These are phyloP conservation scores for Drosophila asahinai DNA, from an alignment of 1,140 invertebrate genomes.

Conservation along the genomic window DNA sequence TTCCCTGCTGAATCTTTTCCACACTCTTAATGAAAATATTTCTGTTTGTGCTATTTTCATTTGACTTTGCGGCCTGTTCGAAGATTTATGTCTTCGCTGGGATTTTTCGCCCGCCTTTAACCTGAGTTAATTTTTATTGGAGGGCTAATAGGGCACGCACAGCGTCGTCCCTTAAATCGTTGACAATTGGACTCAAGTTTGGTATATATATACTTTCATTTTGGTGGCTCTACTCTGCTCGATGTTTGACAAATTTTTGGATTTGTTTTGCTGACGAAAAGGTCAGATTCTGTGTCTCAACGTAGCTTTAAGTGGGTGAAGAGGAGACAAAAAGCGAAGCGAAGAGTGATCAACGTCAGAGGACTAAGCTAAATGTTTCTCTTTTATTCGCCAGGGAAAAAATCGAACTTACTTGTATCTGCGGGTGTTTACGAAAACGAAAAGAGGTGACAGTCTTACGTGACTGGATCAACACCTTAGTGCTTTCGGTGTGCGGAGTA, in stretches of 20 bases:
- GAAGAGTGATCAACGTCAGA: neutral
- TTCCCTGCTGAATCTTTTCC: constrained; percentile 54
- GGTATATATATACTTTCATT: neutral
- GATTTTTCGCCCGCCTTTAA: constrained; percentile 40
- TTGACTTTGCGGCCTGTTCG: constrained; percentile 48
- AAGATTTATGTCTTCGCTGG: constrained; percentile 68
- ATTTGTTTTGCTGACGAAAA: constrained; percentile 33
- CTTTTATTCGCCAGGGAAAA: neutral
- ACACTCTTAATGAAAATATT: constrained; percentile 81
- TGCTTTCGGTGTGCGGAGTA: neutral
- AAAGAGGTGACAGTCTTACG: neutral
- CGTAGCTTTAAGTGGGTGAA: neutral
- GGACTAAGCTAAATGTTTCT: constrained; percentile 7
- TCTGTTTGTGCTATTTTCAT: constrained; percentile 78
- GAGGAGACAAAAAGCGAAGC: neutral
- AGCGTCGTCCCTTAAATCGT: constrained; percentile 44
- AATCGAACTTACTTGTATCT: neutral
- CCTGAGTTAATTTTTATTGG: constrained; percentile 65
- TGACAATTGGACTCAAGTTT: constrained; percentile 67
- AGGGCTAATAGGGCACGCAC: constrained; percentile 52
- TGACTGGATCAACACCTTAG: constrained; percentile 5
- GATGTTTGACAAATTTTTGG: constrained; percentile 34
- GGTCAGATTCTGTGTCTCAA: constrained; percentile 1
- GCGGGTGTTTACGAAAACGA: neutral
- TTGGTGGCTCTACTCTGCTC: neutral